Percentiles rank a stretch among this genome's conserved stretches.
These are phyloP conservation scores for Coenobita brevimanus DNA, from an alignment of 1,140 invertebrate species.

Conservation along the genomic window DNA sequence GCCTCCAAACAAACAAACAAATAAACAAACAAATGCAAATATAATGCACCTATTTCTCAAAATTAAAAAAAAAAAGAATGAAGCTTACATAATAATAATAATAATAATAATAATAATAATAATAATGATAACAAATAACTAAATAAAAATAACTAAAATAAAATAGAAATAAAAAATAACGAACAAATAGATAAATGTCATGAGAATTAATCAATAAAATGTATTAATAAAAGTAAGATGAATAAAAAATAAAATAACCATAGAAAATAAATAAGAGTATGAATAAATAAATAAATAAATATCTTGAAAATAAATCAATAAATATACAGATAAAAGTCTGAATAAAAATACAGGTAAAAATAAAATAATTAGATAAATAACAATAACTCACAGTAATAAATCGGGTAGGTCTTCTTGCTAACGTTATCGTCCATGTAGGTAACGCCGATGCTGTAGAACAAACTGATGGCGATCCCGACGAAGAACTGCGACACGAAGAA, in stretches of 20 bases:
- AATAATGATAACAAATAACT: neutral
- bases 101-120: neutral
- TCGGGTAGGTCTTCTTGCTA: conserved; percentile 81
- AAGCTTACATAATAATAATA: neutral
- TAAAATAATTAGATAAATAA: neutral
- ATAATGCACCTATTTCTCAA: no score
- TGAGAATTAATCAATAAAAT: neutral
- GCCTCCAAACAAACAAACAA: no score
- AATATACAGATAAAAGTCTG: neutral
- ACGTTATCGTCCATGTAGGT: conserved; percentile 84
- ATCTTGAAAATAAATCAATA: neutral
- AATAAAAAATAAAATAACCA: neutral
- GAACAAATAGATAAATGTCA: neutral
- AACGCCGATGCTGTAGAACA: conserved; percentile 81
- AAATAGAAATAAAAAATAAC: neutral
- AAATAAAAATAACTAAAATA: neutral
- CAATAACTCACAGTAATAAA: conserved; percentile 67
- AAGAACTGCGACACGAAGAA: conserved; percentile 81
- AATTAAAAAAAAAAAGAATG: neutral
- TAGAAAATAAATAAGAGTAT: no score
- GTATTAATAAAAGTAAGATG: neutral
- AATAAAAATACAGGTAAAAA: neutral
- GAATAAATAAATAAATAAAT: no score
- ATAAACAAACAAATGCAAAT: no score
- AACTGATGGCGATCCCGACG: conserved; percentile 80